Evolutionary conservation across 2,888 invertebrate species (phyloP), one percentile per base, ranked within the genome.

Genomic region (Branchipolynoe longqiensis): DNA sequence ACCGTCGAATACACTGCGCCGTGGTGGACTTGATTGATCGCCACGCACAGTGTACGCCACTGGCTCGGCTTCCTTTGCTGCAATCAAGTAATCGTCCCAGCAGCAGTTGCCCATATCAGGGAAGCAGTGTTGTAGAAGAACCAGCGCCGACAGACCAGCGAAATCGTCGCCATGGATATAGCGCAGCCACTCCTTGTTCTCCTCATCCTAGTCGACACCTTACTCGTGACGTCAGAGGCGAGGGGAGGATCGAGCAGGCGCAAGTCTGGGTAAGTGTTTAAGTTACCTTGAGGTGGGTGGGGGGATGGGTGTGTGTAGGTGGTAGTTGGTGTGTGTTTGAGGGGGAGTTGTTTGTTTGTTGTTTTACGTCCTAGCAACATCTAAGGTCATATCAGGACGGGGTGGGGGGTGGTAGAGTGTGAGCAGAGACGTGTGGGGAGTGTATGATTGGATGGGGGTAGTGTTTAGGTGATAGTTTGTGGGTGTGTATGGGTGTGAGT

Each of bases 101-200:
- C 8, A 48, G 48, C 8, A 48, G 48, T 48, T 12, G 48, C 8
- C 48, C 8, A 48, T 12, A 48, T 48, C 18, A 12, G 18, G 48
- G 18, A 48, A 18, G 18, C 8, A 18, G 8, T 48, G 18, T 48
- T 48, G 48, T n/a, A n/a, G n/a, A n/a, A n/a, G n/a, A n/a, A n/a
- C n/a, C n/a, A n/a, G n/a, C n/a, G n/a, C n/a, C n/a, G n/a, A n/a
- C n/a, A n/a, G n/a, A n/a, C n/a, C n/a, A n/a, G n/a, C n/a, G n/a
- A n/a, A n/a, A n/a, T n/a, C n/a, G n/a, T 8, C 41, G 48, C 28
- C 48, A 78, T 78, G 78, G 78, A 78, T 78, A 78, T 78, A 8
- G 28, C 48, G 25, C 78, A 78, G 54, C 78, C 78, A 4, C 78
- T 78, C 14, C 78, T 78, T 12, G 48, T 78, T 1, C 78, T 78